Evolutionary conservation across 2,888 invertebrate species (phyloP).

Genomic region (Callinectes sapidus): DNA sequence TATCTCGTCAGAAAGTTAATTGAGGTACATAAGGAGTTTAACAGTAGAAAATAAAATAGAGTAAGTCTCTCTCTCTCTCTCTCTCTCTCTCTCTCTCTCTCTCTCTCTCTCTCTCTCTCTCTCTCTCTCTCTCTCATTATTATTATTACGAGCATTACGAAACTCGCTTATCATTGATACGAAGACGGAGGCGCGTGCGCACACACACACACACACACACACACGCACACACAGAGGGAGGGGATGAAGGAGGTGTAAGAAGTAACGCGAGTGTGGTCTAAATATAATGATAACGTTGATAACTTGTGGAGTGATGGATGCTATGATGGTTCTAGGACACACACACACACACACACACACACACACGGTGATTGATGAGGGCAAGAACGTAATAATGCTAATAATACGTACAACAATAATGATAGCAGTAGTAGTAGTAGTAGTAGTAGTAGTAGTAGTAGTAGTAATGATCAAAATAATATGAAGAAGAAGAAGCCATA

Average conservation of each 20-base stretch:
- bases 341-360: constrained; percentile 13
- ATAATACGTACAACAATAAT: too few relatives aligned
- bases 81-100: constrained; percentile 25
- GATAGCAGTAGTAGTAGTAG: too few relatives aligned
- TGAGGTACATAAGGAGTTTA: not conserved
- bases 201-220: constrained; percentile 23
- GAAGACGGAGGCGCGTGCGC: not conserved
- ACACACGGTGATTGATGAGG: not conserved
- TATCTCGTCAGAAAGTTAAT: not conserved
- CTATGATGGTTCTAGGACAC: constrained; percentile 17
- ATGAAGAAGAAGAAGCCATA: too few relatives aligned
- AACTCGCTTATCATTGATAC: not conserved
- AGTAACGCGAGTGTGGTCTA: not conserved
- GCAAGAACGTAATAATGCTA: not conserved
- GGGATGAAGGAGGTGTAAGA: not conserved
- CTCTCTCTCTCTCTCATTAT: constrained; percentile 3
- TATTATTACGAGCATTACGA: not conserved
- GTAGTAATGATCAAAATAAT: too few relatives aligned
- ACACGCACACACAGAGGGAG: not conserved
- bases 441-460: too few relatives aligned
- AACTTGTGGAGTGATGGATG: not conserved
- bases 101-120: constrained; percentile 25
- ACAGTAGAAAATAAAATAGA: not conserved
- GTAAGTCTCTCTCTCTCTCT: constrained; percentile 12
- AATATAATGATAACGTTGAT: constrained; percentile 30